Base-by-base conservation (phyloP, 2,797 vertebrate genomes). In the Astyanax mexicanus region DNA sequence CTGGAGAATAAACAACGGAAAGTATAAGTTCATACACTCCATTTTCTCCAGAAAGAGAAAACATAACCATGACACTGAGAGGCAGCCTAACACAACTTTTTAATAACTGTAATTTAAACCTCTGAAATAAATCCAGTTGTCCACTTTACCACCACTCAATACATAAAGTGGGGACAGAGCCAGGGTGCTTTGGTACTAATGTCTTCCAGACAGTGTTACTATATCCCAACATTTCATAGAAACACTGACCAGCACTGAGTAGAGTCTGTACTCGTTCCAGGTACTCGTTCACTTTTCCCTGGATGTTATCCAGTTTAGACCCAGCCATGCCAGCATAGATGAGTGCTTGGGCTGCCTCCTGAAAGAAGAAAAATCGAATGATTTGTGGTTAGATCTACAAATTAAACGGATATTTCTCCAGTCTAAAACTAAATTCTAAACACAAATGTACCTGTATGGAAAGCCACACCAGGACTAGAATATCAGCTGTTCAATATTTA, bases 271-370 rank as follows among this genome's bases (percentile, higher is more conserved):
- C 98, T 72, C 98, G 93, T 81, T 98, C 96, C 91, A 98, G 80
- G 84, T 99, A 99, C 58, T 99, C 98, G 71, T 92, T 98, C 85
- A 96, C 96, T 90, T 99, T 99, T 73, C 94, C 96, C 90, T 98
- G 96, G 90, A 99, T 96, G 57, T 91, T 94, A 57, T 99, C 98
- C 80, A 98, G 89, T 75, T 94, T 96, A 80, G 98, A 99, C 52
- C 96, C 98, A 74, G 98, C 97, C 97, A 99, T 98, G 58, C 94
- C 94, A 71, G 98, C 96, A 85, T 98, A 99, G 85, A 99, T 98
- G 72, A 99, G 95, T 70, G 98, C 98, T 86, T 99, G 98, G 25
- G 98, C 98, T 75, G 98, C 98, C 87, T 99, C 98, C 97, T 99
- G 66, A 83, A 66, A 60, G 10, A 47, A 29, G 27, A 10, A 55